These are phyloP conservation scores for Bryconaethiops microstoma DNA, from an alignment of 2,797 vertebrate species.

Conservation along the genomic window DNA sequence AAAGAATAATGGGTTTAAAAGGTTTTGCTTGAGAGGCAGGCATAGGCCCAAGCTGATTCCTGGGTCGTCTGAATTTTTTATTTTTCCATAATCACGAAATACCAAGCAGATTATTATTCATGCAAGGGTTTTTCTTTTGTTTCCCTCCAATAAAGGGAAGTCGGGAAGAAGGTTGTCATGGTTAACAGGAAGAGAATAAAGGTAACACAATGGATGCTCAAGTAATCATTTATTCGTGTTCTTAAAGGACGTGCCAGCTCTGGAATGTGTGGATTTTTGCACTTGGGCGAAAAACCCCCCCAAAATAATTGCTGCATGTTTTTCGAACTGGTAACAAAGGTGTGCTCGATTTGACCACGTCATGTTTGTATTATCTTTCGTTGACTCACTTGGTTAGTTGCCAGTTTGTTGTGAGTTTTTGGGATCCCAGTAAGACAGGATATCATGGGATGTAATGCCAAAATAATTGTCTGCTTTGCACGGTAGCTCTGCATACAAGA, in stretches of 20 bases:
- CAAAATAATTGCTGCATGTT: conserved; percentile 10
- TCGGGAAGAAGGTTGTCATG: conserved; percentile 67
- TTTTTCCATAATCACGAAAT: conserved; percentile 52
- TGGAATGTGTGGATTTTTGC: conserved; percentile 13
- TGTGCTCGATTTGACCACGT: conserved; percentile 36
- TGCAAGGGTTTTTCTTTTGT: conserved; percentile 53
- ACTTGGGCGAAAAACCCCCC: neutral
- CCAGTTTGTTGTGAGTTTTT: conserved; percentile 50
- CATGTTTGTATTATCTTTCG: conserved; percentile 44
- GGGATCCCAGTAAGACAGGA: conserved; percentile 47
- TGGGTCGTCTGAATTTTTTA: conserved; percentile 70
- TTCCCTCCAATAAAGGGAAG: conserved; percentile 71
- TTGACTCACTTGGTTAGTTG: conserved; percentile 45
- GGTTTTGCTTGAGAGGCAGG: conserved; percentile 77
- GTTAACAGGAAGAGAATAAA: conserved; percentile 62
- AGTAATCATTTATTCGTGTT: conserved; percentile 51
- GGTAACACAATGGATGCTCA: conserved; percentile 58
- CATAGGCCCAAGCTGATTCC: conserved; percentile 67
- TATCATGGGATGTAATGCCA: conserved; percentile 52
- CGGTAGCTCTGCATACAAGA: conserved; percentile 41
- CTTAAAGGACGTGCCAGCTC: conserved; percentile 15
- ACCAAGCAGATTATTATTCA: conserved; percentile 60
- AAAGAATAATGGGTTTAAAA: conserved; percentile 83
- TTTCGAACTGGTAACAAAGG: conserved; percentile 23
- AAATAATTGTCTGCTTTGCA: conserved; percentile 55